These are phyloP conservation scores for Thalassarche chlororhynchos DNA, from an alignment of 2,113 vertebrate genomes.

Conservation along the genomic window DNA sequence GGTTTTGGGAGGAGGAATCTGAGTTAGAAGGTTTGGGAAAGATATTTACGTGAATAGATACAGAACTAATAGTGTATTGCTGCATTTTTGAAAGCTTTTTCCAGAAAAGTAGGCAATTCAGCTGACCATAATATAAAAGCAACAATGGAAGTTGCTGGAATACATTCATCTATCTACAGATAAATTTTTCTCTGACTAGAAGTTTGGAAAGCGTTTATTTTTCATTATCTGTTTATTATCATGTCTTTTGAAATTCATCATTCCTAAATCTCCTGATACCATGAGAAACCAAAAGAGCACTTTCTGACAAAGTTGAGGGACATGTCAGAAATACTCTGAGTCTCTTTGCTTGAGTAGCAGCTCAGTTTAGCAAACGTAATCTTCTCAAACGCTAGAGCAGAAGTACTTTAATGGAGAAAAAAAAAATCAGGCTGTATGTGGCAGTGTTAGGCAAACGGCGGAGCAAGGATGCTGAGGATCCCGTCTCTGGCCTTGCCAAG, in stretches of 20 bases:
- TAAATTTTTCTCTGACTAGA: neutral
- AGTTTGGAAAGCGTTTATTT: neutral
- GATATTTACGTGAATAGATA: neutral
- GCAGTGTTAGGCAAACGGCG: neutral
- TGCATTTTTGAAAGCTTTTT: neutral
- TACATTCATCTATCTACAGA: neutral
- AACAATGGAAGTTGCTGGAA: neutral
- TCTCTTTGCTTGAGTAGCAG: neutral
- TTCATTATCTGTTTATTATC: neutral
- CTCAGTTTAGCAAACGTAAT: neutral
- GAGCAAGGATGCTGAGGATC: neutral
- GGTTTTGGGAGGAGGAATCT: neutral
- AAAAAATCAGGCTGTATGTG: neutral
- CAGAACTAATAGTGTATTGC: neutral
- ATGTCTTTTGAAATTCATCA: neutral
- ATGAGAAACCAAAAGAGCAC: neutral
- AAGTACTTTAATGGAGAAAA: neutral
- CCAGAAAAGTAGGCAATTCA: neutral
- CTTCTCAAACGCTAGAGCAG: neutral
- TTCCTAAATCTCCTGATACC: neutral
- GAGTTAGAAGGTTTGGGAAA: neutral
- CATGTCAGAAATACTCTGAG: neutral
- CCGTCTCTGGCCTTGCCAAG: neutral
- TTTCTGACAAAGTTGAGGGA: neutral
- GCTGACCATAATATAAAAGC: neutral